A percentile compares a stretch with the other conserved stretches of the same genome.
These are phyloP conservation scores for Whitmania pigra DNA, from an alignment of 1,140 invertebrate species.

Conservation along the genomic window DNA sequence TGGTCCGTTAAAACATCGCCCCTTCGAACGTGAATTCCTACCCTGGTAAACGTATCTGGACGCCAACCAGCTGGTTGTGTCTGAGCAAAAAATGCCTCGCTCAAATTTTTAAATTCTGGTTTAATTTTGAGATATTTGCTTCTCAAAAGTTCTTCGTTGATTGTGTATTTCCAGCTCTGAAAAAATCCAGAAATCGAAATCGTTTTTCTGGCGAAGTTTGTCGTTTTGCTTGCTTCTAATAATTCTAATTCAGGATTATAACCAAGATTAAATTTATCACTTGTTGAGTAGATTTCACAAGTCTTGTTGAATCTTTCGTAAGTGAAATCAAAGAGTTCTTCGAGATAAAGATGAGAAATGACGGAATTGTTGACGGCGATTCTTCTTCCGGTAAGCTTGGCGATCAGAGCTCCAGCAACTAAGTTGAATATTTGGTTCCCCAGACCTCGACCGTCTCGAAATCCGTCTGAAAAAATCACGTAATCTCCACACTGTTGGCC, in stretches of 20 bases:
- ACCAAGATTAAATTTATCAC: not conserved
- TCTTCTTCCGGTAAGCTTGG: constrained; percentile 10
- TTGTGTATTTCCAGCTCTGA: constrained; percentile 16
- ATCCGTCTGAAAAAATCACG: constrained; percentile 14
- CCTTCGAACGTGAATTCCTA: constrained; percentile 23
- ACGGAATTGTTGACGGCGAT: constrained; percentile 2
- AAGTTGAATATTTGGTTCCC: constrained; percentile 24
- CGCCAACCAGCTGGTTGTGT: not conserved
- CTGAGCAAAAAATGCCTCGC: constrained; percentile 9
- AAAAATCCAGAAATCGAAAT: constrained; percentile 11
- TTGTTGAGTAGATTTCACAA: not conserved
- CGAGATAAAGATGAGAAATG: not conserved
- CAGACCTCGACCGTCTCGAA: constrained; percentile 18
- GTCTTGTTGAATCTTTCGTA: constrained; percentile 15
- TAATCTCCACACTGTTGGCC: not conserved
- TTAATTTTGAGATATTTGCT: constrained; percentile 16
- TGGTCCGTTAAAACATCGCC: constrained; percentile 19
- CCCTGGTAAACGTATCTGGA: constrained; percentile 4
- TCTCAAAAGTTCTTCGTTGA: not conserved
- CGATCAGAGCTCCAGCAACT: constrained; percentile 18
- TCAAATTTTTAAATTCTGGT: not conserved
- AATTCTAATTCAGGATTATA: not conserved
- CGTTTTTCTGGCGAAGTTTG: constrained; percentile 3
- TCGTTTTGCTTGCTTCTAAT: not conserved
- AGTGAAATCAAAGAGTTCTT: constrained; percentile 10